phyloP scores from a whole-genome alignment of 1,140 invertebrate species.

The Contarinia nasturtii region DNA sequence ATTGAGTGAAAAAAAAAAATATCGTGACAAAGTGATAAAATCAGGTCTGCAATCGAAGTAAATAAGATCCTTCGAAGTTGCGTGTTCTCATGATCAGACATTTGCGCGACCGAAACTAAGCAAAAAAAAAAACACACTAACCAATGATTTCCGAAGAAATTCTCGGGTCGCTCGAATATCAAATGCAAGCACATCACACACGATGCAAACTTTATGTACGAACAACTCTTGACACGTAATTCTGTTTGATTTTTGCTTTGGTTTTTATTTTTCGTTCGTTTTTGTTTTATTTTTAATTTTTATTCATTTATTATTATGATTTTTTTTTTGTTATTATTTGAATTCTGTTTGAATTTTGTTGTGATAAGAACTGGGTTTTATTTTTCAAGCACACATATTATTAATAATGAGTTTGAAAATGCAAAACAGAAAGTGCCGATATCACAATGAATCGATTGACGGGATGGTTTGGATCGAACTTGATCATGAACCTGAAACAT shows the following conservation, averaged over 20 bases:
- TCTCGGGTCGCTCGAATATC: not conserved
- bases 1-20: no score
- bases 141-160: not conserved
- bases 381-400: not conserved
- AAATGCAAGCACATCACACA: not conserved
- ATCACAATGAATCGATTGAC: no score
- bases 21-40: no score
- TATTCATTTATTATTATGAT: not conserved
- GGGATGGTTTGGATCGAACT: no score
- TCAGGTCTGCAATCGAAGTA: not conserved
- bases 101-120: no score
- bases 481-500: no score
- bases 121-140: not conserved
- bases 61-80: not conserved
- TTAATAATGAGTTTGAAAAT: not conserved
- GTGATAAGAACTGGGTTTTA: not conserved
- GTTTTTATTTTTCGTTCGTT: not conserved
- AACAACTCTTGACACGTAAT: not conserved
- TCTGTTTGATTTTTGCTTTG: not conserved
- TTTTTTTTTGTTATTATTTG: no score
- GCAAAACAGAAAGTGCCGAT: no score
- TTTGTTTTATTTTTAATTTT: not conserved
- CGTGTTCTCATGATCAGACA: not conserved
- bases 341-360: not conserved
- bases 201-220: not conserved